Evolutionary conservation across 2,888 invertebrate species (phyloP).

Genomic region (Ethmia dodecea): DNA sequence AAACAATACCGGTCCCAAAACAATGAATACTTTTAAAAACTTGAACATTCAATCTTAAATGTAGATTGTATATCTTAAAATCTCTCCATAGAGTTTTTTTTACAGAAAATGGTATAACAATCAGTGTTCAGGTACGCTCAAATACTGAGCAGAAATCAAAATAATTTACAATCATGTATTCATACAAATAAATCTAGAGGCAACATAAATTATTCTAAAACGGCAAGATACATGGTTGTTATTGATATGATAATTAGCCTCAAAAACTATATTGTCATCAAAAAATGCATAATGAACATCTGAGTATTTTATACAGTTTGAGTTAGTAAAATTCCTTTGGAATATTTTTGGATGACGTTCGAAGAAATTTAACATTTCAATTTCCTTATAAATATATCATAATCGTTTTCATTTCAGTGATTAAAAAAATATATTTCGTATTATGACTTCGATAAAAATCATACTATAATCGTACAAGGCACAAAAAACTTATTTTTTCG

Average conservation of each 20-base stretch:
- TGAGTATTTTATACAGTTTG: conserved; percentile 33
- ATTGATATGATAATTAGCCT: conserved; percentile 26
- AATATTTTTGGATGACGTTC: conserved; percentile 27
- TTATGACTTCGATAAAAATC: too few relatives aligned
- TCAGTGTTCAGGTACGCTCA: too few relatives aligned
- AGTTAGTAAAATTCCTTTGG: conserved; percentile 20
- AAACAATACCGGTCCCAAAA: too few relatives aligned
- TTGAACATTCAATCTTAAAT: too few relatives aligned
- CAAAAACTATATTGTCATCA: conserved; percentile 3
- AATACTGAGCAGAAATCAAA: too few relatives aligned
- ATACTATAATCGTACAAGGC: not conserved
- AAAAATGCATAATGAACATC: conserved; percentile 22
- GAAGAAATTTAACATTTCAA: conserved; percentile 21
- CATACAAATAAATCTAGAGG: too few relatives aligned
- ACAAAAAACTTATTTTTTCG: too few relatives aligned
- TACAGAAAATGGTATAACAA: too few relatives aligned
- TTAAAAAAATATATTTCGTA: not conserved
- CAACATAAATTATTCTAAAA: not conserved
- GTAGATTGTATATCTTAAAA: too few relatives aligned
- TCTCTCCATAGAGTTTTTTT: too few relatives aligned
- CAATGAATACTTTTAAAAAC: too few relatives aligned
- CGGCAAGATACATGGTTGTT: conserved; percentile 6
- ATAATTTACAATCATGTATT: too few relatives aligned
- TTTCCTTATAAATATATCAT: conserved; percentile 8
- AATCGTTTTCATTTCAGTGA: not conserved